These are phyloP conservation scores for Phataginus tetradactyla DNA, from an alignment of 2,797 vertebrate species.

Conservation along the genomic window DNA sequence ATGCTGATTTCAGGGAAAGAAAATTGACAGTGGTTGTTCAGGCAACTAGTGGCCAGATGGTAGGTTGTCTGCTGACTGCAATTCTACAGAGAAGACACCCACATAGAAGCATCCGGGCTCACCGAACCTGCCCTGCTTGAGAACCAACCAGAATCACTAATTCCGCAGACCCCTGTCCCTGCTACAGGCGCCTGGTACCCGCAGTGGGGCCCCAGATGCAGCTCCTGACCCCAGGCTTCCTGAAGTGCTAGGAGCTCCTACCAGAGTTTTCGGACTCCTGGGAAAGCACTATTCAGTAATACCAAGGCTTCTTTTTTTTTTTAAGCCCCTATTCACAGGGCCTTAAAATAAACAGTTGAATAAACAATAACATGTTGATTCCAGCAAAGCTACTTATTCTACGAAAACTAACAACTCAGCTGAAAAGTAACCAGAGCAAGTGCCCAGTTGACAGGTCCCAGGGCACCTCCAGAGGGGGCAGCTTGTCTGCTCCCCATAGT, in stretches of 20 bases:
- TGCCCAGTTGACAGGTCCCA: not conserved
- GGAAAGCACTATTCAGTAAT: not conserved
- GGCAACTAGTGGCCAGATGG: slow-evolving; percentile 38
- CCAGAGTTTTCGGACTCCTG: not conserved
- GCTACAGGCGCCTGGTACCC: not conserved
- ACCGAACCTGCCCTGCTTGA: not conserved
- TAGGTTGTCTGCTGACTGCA: not conserved
- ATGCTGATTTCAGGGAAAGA: not conserved
- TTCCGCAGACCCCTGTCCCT: not conserved
- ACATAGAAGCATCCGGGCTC: not conserved
- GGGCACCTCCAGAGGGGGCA: not conserved
- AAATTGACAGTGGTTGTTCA: not conserved
- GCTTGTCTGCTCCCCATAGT: not conserved
- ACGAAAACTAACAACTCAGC: slow-evolving; percentile 24
- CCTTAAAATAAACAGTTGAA: not conserved
- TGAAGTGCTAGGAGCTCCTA: not conserved
- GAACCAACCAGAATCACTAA: not conserved
- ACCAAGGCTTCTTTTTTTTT: not conserved
- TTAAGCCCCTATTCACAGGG: not conserved
- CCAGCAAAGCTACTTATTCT: not conserved
- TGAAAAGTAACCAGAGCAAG: slow-evolving; percentile 47
- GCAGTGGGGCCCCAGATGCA: not conserved
- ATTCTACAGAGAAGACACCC: slow-evolving; percentile 52
- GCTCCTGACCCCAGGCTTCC: too few relatives aligned
- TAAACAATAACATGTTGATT: not conserved